A percentile compares a stretch with the other conserved stretches of the same genome.
Evolutionary conservation across 2,888 invertebrate genomes (phyloP).

Genomic region (Hylaea fasciaria): DNA sequence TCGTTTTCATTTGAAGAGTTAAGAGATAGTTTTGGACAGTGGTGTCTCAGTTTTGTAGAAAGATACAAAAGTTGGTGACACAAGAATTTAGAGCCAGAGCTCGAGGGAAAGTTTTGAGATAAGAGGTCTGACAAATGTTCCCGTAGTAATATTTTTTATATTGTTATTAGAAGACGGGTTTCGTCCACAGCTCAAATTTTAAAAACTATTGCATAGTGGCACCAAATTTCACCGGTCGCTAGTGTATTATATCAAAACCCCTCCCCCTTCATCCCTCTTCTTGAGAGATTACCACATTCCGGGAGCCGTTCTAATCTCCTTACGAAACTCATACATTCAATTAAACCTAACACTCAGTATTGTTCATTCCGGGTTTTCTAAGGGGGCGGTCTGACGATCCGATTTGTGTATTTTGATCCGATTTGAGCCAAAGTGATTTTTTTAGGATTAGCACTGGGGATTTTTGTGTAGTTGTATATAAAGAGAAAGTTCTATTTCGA

Average conservation of each 20-base stretch:
- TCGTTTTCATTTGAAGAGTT: constrained; percentile 1
- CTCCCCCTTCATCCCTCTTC: background rate
- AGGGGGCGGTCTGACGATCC: constrained; percentile 13
- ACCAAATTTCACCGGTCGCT: background rate
- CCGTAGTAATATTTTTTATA: background rate
- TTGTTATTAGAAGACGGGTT: too few relatives aligned
- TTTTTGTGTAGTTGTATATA: too few relatives aligned
- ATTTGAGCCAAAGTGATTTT: background rate
- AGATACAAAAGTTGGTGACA: constrained; percentile 25
- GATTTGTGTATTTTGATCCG: too few relatives aligned
- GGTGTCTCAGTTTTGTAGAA: constrained; percentile 24
- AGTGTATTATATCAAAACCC: background rate
- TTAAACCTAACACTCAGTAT: constrained; percentile 50
- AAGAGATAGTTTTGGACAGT: constrained; percentile 18
- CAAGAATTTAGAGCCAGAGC: constrained; percentile 30
- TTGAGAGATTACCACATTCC: constrained; percentile 11
- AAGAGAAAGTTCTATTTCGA: too few relatives aligned
- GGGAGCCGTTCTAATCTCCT: constrained; percentile 41
- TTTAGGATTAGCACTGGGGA: too few relatives aligned
- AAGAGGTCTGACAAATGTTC: constrained; percentile 21
- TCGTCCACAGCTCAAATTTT: too few relatives aligned
- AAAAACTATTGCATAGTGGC: too few relatives aligned
- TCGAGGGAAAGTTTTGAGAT: constrained; percentile 25
- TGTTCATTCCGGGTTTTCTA: constrained; percentile 26
- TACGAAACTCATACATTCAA: constrained; percentile 55